These are phyloP conservation scores for Euura saliciscinereae DNA, from an alignment of 1,140 invertebrate genomes.

Conservation along the genomic window DNA sequence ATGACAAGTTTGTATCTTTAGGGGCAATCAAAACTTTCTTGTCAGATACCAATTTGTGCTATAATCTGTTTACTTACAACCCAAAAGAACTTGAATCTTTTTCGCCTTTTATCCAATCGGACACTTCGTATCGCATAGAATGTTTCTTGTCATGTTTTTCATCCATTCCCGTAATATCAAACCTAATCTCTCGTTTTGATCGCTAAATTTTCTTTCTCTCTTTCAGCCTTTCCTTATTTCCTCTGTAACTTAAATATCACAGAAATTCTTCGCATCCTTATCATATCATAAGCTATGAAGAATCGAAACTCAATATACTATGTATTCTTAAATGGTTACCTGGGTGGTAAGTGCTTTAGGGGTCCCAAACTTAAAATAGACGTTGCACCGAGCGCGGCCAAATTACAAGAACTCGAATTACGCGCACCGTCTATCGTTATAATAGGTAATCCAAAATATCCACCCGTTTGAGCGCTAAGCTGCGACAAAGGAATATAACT, in stretches of 20 bases:
- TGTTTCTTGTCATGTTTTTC: neutral
- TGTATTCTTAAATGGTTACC: constrained; percentile 44
- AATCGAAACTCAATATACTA: neutral
- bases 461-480: constrained; percentile 64
- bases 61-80: too few relatives aligned
- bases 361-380: constrained; percentile 74
- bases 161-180: neutral
- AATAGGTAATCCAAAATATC: constrained; percentile 75
- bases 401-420: constrained; percentile 65
- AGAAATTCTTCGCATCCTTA: neutral
- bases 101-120: too few relatives aligned
- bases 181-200: neutral
- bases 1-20: neutral
- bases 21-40: neutral
- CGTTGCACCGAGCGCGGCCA: constrained; percentile 69
- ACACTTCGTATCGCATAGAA: too few relatives aligned
- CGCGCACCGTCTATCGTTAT: constrained; percentile 70
- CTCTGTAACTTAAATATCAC: neutral
- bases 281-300: neutral
- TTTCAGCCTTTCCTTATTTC: neutral
- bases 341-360: constrained; percentile 66
- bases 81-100: too few relatives aligned
- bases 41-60: too few relatives aligned
- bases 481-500: constrained; percentile 76
- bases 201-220: neutral